A percentile compares a stretch with the other conserved stretches of the same genome.
phyloP scores from a whole-genome alignment of 2,888 invertebrate genomes.

The Torymus texanus region DNA sequence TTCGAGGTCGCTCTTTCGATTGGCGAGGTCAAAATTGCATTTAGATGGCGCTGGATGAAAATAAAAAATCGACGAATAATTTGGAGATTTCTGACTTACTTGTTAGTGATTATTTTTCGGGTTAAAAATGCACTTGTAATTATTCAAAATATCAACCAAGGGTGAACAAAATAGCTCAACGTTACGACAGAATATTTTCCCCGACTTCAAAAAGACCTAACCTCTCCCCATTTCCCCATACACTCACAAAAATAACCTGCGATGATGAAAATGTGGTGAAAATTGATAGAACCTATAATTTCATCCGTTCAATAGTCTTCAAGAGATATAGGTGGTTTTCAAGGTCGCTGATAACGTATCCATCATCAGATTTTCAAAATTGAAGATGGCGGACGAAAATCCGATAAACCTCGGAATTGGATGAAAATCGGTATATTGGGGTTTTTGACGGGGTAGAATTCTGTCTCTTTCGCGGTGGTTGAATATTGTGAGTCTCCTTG shows the following conservation, averaged over 20 bases:
- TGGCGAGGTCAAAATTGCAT: too few relatives aligned
- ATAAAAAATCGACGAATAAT: neutral
- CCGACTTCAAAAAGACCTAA: slow-evolving; percentile 23
- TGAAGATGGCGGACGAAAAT: too few relatives aligned
- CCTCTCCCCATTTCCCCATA: slow-evolving; percentile 27
- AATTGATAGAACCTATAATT: slow-evolving; percentile 1
- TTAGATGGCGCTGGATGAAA: neutral
- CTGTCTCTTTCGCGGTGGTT: neutral
- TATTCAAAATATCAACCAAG: slow-evolving; percentile 33
- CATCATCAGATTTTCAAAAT: slow-evolving; percentile 2
- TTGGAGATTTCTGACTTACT: too few relatives aligned
- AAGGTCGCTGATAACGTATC: slow-evolving; percentile 14
- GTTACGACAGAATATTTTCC: slow-evolving; percentile 27
- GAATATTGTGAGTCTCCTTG: neutral
- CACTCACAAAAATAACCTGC: slow-evolving; percentile 28
- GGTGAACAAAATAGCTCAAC: neutral
- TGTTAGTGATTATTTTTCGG: too few relatives aligned
- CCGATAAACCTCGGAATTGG: too few relatives aligned
- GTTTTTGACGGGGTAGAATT: neutral
- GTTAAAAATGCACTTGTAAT: slow-evolving; percentile 17
- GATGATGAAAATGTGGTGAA: slow-evolving; percentile 28
- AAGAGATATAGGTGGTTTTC: slow-evolving; percentile 27
- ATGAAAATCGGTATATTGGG: too few relatives aligned
- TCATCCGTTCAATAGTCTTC: slow-evolving; percentile 29
- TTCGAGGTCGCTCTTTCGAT: too few relatives aligned